Base-by-base conservation (phyloP, 2,797 vertebrate genomes). In the Lutjanus campechanus region DNA sequence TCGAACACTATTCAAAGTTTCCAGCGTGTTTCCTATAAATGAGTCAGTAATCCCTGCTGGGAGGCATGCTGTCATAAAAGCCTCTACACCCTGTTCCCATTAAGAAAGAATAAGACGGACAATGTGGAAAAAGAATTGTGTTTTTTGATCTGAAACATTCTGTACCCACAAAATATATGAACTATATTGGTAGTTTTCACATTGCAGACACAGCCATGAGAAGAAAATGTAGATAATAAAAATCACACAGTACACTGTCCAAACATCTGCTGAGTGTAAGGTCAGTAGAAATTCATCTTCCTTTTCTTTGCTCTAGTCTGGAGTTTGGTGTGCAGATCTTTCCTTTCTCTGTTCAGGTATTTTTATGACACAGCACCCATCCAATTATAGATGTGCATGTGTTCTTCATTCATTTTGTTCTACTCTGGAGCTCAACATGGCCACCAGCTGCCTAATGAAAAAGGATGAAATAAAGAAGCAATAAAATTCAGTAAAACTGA, bases 1-100 rank as follows among this genome's bases (percentile, higher is more conserved):
- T 67, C 58, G 12, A 72, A 86, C 63, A 80, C 72, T 36, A 66
- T 82, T 87, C 77, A 89, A n/a, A 84, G 62, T 84, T 83, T 89
- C 86, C 84, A 89, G 29, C 19, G 22, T 8, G 53, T 80, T 82
- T 64, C 65, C 64, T 67, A n/a, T 47, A 54, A 85, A 84, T 87
- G 83, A 87, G 78, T 85, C 77, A 86, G 70, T 44, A 54, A 12
- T 69, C 69, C 41, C 70, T 70, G 17, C 60, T 69, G 63, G 47
- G 75, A 77, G 61, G 46, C 60, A 17, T 47, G 62, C 11, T 46
- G 76, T 70, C 64, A 60, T 69, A 29, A 51, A 7, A 47, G 15
- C 17, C 16, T 54, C 54, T 7, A 1, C 40, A 47, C 62, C 69
- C 11, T 49, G 12, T 64, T 79, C 22, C 25, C 3, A 61, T 8